These are phyloP conservation scores for Hipposideros armiger DNA, from an alignment of 2,113 vertebrate species.

Conservation along the genomic window DNA sequence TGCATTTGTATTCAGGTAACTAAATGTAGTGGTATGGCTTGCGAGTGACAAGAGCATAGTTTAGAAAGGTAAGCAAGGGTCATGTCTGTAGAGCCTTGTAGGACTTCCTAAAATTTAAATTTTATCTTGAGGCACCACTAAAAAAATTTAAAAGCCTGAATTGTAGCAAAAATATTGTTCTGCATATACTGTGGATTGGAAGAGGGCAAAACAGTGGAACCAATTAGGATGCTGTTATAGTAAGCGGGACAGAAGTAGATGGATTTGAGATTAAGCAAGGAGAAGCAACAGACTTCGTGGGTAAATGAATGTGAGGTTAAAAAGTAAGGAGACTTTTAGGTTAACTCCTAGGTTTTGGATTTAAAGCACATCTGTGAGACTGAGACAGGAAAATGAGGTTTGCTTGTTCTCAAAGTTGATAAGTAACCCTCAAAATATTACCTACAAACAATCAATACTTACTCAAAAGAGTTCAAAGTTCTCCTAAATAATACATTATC, in stretches of 20 bases:
- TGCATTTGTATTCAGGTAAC: background rate
- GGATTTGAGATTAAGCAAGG: background rate
- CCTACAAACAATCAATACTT: background rate
- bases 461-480: conserved; percentile 17
- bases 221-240: background rate
- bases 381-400: background rate
- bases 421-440: background rate
- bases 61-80: background rate
- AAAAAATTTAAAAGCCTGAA: background rate
- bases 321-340: background rate
- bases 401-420: background rate
- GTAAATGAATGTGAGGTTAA: background rate
- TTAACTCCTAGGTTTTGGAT: background rate
- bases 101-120: background rate
- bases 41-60: background rate
- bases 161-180: background rate
- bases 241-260: background rate
- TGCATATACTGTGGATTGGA: background rate
- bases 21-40: background rate
- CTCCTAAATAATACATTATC: background rate
- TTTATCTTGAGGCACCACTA: background rate
- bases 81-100: background rate
- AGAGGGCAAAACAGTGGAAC: background rate
- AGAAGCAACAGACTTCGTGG: background rate
- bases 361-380: background rate